A percentile compares a stretch with the other conserved stretches of the same genome.
phyloP scores from a whole-genome alignment of 53 echinoderm and acorn worm species.

The Astropecten irregularis region DNA sequence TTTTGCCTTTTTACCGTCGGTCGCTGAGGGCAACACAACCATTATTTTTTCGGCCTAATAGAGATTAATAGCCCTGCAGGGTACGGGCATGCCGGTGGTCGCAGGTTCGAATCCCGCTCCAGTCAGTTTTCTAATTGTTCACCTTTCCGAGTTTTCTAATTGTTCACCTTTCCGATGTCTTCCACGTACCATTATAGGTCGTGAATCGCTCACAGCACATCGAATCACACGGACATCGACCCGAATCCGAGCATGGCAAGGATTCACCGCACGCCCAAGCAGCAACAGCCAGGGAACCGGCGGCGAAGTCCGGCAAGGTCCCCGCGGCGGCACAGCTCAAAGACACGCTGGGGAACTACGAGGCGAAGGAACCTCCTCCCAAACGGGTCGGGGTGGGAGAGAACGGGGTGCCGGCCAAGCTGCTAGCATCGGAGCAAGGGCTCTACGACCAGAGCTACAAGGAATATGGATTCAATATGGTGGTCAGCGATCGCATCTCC shows the following conservation, averaged over 20 bases:
- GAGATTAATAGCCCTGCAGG: too few species aligned
- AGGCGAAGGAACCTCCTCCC: slow-evolving; percentile 61
- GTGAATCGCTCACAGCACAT: too few species aligned
- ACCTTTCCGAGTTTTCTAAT: too few species aligned
- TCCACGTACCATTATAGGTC: too few species aligned
- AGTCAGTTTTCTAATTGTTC: too few species aligned
- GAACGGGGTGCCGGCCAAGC: slow-evolving; percentile 70
- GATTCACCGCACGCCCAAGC: not conserved
- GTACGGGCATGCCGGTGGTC: too few species aligned
- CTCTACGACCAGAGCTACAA: slow-evolving; percentile 73
- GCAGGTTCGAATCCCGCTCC: too few species aligned
- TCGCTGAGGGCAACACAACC: too few species aligned
- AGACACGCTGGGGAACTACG: slow-evolving; percentile 75
- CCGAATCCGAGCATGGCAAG: not conserved
- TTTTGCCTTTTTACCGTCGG: too few species aligned
- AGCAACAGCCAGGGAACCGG: not conserved
- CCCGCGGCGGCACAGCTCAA: slow-evolving; percentile 55
- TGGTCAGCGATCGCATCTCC: slow-evolving; percentile 89
- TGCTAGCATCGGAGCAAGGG: slow-evolving; percentile 55
- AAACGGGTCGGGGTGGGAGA: slow-evolving; percentile 75
- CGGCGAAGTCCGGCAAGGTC: not conserved
- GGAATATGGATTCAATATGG: slow-evolving; percentile 95
- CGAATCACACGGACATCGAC: too few species aligned
- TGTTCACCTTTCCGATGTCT: too few species aligned
- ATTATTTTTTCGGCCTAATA: too few species aligned